Base-by-base conservation (phyloP, 2,113 vertebrate genomes). In the Sander lucioperca region DNA sequence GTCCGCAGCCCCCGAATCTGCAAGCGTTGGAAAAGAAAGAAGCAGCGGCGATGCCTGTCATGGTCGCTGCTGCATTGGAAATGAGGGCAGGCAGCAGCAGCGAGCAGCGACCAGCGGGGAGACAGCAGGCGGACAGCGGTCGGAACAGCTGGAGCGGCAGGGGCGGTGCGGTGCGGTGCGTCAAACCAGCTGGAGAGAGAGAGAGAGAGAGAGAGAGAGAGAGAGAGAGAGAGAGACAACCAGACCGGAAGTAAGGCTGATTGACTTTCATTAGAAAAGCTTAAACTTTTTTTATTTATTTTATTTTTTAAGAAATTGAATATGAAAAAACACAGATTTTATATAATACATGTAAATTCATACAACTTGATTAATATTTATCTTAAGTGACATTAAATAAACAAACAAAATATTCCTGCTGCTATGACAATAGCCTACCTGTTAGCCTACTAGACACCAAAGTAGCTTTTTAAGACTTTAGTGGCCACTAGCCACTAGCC, bases 1-100 rank as follows among this genome's bases (percentile, higher is more conserved):
- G 97, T 85, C 97, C 97, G 94, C 97, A 98, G 94, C 96, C 96
- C 79, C 97, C 96, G 93, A 98, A 98, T 65, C 96, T 96, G 95
- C 97, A 98, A 83, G 95, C 95, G 93, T 98, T 98, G 95, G 97
- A 98, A 91, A 98, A 98, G 95, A 98, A 98, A 94, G 97, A 98
- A 94, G 97, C 97, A 92, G 97, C 97, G 93, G 97, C 97, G 96
- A 98, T 97, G 95, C 96, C 96, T 95, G 97, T 97, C 97, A 98
- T 98, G 96, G 95, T 97, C 88, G 86, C 86, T 83, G 85, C 93
- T 95, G 95, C 96, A 97, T 97, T 88, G 93, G 95, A 92, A 92
- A 91, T 86, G 94, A 89, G 84, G 85, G 88, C 89, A 89, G 88
- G 85, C 62, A 3, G 83, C 63, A 1, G 86, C 89, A 79, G 84